phyloP scores from a whole-genome alignment of 2,797 vertebrate species.

The Mormyrus hasselquistii region DNA sequence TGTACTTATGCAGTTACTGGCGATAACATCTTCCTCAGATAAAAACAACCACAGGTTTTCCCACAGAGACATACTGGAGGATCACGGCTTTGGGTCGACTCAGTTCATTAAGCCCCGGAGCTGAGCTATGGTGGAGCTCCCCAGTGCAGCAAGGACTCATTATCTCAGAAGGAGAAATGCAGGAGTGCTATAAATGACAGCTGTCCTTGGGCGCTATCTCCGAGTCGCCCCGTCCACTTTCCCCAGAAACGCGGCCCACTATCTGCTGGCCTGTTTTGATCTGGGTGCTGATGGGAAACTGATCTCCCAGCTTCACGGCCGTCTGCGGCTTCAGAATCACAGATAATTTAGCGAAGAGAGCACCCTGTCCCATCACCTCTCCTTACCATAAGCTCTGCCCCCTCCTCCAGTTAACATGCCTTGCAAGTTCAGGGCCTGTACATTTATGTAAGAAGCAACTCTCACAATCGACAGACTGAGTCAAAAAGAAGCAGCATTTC shows the following conservation, averaged over 20 bases:
- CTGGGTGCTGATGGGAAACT: not conserved
- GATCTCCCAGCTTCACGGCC: not conserved
- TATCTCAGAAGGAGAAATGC: constrained; percentile 23
- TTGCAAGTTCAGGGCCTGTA: not conserved
- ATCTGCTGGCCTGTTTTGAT: not conserved
- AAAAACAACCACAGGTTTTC: constrained; percentile 25
- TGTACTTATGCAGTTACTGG: constrained; percentile 25
- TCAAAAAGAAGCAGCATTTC: not conserved
- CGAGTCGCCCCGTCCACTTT: constrained; percentile 10
- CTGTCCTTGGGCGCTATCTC: constrained; percentile 18
- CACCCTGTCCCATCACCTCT: not conserved
- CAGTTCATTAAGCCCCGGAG: constrained; percentile 30
- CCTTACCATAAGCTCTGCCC: not conserved
- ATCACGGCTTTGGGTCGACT: constrained; percentile 29
- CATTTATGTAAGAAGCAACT: not conserved
- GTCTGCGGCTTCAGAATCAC: not conserved
- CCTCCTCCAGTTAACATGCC: not conserved
- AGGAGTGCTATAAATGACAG: constrained; percentile 16
- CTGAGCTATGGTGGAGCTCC: constrained; percentile 1
- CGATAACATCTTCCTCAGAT: not conserved
- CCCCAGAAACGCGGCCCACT: not conserved
- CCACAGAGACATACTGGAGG: constrained; percentile 33
- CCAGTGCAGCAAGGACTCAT: constrained; percentile 36
- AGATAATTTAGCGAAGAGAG: not conserved
- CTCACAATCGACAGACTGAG: not conserved